A percentile compares a stretch with the other conserved stretches of the same genome.
Conservation (phyloP, 2,113 vertebrate species). For the Pycnonotus jocosus region DNA sequence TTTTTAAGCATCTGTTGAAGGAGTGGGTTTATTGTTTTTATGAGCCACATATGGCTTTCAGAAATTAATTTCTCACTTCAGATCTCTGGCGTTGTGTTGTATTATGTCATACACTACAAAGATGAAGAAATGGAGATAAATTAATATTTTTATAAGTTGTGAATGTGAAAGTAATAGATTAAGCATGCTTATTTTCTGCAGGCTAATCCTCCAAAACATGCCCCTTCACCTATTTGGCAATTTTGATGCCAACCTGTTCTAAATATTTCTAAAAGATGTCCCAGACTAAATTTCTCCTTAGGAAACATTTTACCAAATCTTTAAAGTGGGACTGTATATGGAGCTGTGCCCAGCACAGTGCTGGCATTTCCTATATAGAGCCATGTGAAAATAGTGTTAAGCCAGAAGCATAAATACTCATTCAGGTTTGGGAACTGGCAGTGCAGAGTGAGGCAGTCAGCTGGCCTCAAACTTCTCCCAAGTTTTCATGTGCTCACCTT, state of each 20-base stretch:
- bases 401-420: accelerated
- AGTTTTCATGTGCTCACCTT: neutral
- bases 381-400: neutral
- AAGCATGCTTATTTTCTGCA: neutral
- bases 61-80: neutral
- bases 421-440: neutral
- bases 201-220: neutral
- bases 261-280: neutral
- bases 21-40: neutral
- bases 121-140: neutral
- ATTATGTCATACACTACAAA: neutral
- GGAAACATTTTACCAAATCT: neutral
- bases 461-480: neutral
- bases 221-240: neutral
- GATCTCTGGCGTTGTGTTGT: neutral
- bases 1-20: constrained; percentile 33
- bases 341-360: neutral
- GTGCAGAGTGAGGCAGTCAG: accelerated
- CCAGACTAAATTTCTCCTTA: neutral
- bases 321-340: neutral
- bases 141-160: neutral
- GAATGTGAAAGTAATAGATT: neutral
- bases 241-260: neutral
- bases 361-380: neutral
- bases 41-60: neutral